Percentiles rank a stretch among this genome's conserved stretches.
phyloP scores from a whole-genome alignment of 2,113 vertebrate species.

The Apodemus speciosus region DNA sequence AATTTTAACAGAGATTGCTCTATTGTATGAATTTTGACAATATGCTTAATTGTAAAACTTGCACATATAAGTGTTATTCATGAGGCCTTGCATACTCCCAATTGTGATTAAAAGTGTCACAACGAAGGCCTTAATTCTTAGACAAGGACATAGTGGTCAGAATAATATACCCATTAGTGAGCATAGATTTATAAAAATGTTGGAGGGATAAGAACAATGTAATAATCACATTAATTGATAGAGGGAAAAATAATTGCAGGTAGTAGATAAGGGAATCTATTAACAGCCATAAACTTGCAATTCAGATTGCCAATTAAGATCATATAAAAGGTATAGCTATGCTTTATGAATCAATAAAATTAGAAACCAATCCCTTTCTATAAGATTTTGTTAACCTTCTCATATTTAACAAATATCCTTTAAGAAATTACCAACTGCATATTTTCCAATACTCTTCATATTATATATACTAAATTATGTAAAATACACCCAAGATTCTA shows the following conservation, averaged over 20 bases:
- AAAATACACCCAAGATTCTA: not conserved
- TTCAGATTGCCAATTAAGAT: not conserved
- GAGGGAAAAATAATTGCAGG: not conserved
- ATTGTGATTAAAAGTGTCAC: not conserved
- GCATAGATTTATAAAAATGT: not conserved
- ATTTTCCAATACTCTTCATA: not conserved
- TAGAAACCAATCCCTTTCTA: not conserved
- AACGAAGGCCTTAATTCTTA: not conserved
- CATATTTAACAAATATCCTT: not conserved
- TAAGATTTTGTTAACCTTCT: not conserved
- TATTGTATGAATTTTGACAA: not conserved
- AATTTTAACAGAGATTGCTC: not conserved
- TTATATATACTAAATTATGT: not conserved
- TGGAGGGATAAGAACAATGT: not conserved
- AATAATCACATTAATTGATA: not conserved
- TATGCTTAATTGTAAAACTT: not conserved
- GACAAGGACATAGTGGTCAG: not conserved
- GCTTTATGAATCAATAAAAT: not conserved
- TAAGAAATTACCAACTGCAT: not conserved
- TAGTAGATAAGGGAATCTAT: not conserved
- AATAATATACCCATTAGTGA: not conserved
- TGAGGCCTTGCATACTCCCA: not conserved
- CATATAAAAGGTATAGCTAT: not conserved
- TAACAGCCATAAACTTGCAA: not conserved
- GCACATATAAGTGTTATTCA: not conserved